Evolutionary conservation across 2,113 vertebrate genomes (phyloP), one percentile per base, ranked within the genome.

Genomic region (Epinephelus lanceolatus): DNA sequence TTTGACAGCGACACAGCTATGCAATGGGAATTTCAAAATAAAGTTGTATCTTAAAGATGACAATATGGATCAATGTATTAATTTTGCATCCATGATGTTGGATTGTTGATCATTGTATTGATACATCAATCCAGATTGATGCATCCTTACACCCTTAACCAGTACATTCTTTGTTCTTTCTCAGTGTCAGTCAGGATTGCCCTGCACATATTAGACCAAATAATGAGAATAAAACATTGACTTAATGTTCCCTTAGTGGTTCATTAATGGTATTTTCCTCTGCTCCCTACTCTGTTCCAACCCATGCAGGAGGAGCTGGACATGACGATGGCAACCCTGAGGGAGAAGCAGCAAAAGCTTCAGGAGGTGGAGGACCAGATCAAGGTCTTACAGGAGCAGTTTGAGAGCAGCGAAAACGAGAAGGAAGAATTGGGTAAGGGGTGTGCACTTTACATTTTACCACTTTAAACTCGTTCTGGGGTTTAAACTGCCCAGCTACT

Each of bases 311-410:
- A 86, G n/a, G 96, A 97, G 77, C 95, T 97, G 72, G 95, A 96
- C 59, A 27, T 78, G 18, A 97, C 96, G 3, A 92, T 96, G 95
- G 84, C 91, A 53, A 96, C 95, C 19, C 90, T 97, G 63, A 92
- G 8, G 86, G 95, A 96, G 78, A 96, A 97, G 71, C 96, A 97
- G 86, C 69, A 80, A 2, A 92, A 96, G 81, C 88, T 97, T 40
- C 95, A 89, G 85, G 86, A 96, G 47, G 95, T 97, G 15, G 95
- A 97, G 81, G 74, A 92, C 45, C 85, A 97, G 88, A 96, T 97
- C 80, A 92, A 88, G 57, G 57, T 93, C 27, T 87, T 98, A 60
- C 95, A 96, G 93, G 93, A 96, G n/a, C 91, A 97, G 76, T 96
- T 95, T 87, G 93, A 96, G 33, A 96, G 74, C 92, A 94, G 94